Evolutionary conservation across 2,888 invertebrate species (phyloP).

Genomic region (Drosophila kambysellisi): DNA sequence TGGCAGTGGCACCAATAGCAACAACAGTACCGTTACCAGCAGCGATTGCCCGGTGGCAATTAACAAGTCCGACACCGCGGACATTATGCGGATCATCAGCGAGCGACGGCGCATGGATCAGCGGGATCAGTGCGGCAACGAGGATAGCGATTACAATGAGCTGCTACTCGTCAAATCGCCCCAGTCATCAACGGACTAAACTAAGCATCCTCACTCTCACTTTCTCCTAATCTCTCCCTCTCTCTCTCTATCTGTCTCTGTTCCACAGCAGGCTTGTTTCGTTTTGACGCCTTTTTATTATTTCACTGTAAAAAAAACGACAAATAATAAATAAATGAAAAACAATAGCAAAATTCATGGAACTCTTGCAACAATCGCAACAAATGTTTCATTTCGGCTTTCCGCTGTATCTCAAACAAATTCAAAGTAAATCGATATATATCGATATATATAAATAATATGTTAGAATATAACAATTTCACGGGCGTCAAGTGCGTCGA

Average conservation of each 20-base stretch:
- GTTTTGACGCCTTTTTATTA: background rate
- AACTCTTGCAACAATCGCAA: background rate
- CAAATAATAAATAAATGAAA: background rate
- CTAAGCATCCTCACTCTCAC: conserved; percentile 8
- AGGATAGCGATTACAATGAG: conserved; percentile 85
- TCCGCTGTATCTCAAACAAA: background rate
- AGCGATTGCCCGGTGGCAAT: conserved; percentile 23
- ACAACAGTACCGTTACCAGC: conserved; percentile 9
- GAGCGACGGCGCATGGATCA: conserved; percentile 84
- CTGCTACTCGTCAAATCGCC: conserved; percentile 83
- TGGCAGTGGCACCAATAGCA: conserved; percentile 1
- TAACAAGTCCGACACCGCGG: conserved; percentile 84
- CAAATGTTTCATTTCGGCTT: background rate
- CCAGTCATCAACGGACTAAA: conserved; percentile 82
- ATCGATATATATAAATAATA: background rate
- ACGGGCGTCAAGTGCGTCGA: too few species aligned
- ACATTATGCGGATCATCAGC: conserved; percentile 85
- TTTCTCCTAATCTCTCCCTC: background rate
- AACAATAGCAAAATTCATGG: background rate
- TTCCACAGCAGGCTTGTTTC: conserved; percentile 16
- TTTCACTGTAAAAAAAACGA: background rate
- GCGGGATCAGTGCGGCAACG: conserved; percentile 83
- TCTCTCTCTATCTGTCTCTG: background rate
- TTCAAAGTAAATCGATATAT: too few species aligned
- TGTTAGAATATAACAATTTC: background rate